Base-by-base conservation (phyloP, 2,797 vertebrate species). In the Typhlichthys subterraneus region DNA sequence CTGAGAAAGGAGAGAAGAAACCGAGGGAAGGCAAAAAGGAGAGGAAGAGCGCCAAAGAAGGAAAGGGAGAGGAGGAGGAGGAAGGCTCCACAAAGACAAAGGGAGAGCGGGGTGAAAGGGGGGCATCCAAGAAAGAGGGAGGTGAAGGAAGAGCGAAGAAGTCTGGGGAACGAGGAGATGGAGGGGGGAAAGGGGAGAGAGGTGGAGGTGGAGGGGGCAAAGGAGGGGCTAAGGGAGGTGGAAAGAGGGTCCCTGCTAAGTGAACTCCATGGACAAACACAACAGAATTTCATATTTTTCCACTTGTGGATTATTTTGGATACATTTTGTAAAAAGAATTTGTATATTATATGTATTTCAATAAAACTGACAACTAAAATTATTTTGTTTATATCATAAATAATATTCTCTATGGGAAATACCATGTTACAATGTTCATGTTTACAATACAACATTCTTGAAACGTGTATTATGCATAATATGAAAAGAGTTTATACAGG, bases 1-100 rank as follows among this genome's bases (percentile, higher is more conserved):
- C 88, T 92, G 1, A 91, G 91, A 72, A 87, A 73, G 3, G 94
- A 94, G 58, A 94, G 95, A 42, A 42, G 38, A 42, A 42, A 38
- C 38, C 38, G 38, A 38, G 9, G 38, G 38, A 38, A 91, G 91
- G 88, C 92, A 1, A 91, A 91, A 72, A 87, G 75, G 2, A 79
- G 85, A 78, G 73, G 56, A 65, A 13, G 65, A 60, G 9, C 14
- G 76, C 76, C 11, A 68, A 67, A 0, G 65, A 38, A 15, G 59
- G 6, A 8, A 60, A n/a, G 53, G 31, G 65, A 8, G 63, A 76
- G 14, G 82, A 83, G 48, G 85, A 86, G 5, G 82, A 82, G 0
- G 23, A 23, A 23, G 65, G 48, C 2, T 45, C 80, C 0, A 55
- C 72, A 79, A 93, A 80, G 78, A 75, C 29, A 72, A 88, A 77